Base-by-base conservation (phyloP, 2,888 invertebrate genomes). In the Saturnia japonica region DNA sequence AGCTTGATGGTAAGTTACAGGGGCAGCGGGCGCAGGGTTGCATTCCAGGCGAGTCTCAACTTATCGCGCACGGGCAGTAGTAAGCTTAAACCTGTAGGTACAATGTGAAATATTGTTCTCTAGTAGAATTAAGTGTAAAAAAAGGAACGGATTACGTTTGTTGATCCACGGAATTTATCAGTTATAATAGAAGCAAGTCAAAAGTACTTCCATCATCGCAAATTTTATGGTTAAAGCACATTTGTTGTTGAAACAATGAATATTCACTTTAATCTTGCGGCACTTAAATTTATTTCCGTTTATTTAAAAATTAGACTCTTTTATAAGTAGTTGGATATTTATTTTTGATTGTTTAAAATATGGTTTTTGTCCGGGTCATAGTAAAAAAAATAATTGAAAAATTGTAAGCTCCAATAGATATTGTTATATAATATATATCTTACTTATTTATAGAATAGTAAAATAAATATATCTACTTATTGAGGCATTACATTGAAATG, bases 261-360 rank as follows among this genome's bases (percentile, higher is more conserved):
- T 68, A 25, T 51, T 43, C 70, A 64, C 68, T 71, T 71, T 71
- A 71, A 71, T 71, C 70, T 68, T 45, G 60, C 60, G 22, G 47
- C 62, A 68, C 68, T 67, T 71, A 47, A 40, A 45, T 68, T 71
- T 68, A 68, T 64, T 69, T 67, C 45, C 45, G 69, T 64, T 40
- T 62, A 62, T 34, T n/a, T 60, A 40, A 40, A 43, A 19, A 69
- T 64, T 47, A 66, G 47, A 62, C 51, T 69, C 25, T 64, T 51
- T 51, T 40, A 40, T 64, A 64, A 69, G 28, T 28, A 14, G 57
- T 25, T 12, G 14, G 25, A 25, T 60, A 60, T 60, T 60, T 28
- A 25, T 60, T 60, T 60, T 60, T 12, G 25, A 60, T 28, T 60
- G 57, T 60, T 60, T 28, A 1, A 25, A 14, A 28, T 60, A 6